Evolutionary conservation across 30 jellyfish, hydroid and myxozoan genomes (phyloP), one percentile per base, ranked within the genome.

Genomic region (Clytia hemisphaerica): DNA sequence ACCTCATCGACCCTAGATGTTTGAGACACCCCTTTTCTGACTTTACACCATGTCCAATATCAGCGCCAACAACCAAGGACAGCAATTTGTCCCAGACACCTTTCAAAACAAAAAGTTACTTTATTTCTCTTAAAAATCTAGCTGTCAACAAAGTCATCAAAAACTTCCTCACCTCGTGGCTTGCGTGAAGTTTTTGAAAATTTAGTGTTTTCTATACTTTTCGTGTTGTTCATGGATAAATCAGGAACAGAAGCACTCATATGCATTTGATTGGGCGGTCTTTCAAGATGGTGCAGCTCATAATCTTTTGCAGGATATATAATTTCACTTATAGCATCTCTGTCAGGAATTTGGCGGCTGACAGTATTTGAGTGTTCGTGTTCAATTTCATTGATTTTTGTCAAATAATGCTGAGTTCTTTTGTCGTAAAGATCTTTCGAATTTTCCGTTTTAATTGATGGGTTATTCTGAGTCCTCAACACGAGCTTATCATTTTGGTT

Each of bases 231-330:
- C 32, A 9, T 40, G 28, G 50, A 77, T 46, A 58, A 63, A 51
- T 86, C 85, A 27, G 86, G 78, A 5, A 75, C 71, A 37, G 87
- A 64, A 4, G 72, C 83, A 44, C 81, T 44, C 30, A 10, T 36
- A 10, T 45, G 59, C 28, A 69, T 45, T 10, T 24, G 22, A 12
- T 18, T 36, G 6, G 6, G n/a, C n/a, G n/a, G n/a, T n/a, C n/a
- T 34, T 10, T 50, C 49, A 16, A 16, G 36, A 27, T 25, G 25
- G 19, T 60, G 40, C 2, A 12, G 0, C 42, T 85, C 93, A 51
- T 85, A 85, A 62, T 85, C 94, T 49, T 80, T 57, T 0, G 48
- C 75, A 10, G 94, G 94, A 67, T 86, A 86, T 4, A 86, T n/a
- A n/a, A n/a, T 38, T 68, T 75, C 96, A 73, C 94, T 78, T 27